Conservation (phyloP, 2,888 invertebrate genomes). For the Hyposoter dolosus region DNA sequence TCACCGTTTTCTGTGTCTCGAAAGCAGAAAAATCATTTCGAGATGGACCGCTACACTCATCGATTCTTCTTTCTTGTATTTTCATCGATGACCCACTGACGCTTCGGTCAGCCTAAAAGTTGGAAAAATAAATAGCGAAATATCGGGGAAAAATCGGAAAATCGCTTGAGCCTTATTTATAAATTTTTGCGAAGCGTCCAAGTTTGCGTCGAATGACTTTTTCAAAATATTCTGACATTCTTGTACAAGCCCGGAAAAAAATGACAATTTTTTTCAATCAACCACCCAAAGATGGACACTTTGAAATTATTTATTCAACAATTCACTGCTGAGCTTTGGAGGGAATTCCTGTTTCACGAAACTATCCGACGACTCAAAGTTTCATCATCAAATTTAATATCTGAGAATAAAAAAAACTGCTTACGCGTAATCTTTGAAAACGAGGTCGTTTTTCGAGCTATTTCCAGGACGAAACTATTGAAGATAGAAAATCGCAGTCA, state of each 20-base stretch:
- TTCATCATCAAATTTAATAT: constrained; percentile 1
- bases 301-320: background rate
- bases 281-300: background rate
- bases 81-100: too few species aligned
- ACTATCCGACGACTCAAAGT: background rate
- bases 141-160: too few species aligned
- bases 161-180: background rate
- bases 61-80: background rate
- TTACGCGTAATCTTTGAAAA: constrained; percentile 1
- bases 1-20: background rate
- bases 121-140: too few species aligned
- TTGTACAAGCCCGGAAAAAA: background rate
- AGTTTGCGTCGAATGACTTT: background rate
- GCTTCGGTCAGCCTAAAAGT: too few species aligned
- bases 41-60: background rate
- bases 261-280: background rate
- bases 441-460: constrained; percentile 1
- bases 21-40: background rate
- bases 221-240: background rate
- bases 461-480: background rate
- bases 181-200: background rate
- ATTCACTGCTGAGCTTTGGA: background rate
- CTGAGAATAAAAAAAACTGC: background rate
- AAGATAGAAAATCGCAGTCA: background rate
- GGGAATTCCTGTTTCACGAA: background rate